Evolutionary conservation across 1,140 invertebrate species (phyloP), one percentile per base, ranked within the genome.

Genomic region (Riptortus pedestris): DNA sequence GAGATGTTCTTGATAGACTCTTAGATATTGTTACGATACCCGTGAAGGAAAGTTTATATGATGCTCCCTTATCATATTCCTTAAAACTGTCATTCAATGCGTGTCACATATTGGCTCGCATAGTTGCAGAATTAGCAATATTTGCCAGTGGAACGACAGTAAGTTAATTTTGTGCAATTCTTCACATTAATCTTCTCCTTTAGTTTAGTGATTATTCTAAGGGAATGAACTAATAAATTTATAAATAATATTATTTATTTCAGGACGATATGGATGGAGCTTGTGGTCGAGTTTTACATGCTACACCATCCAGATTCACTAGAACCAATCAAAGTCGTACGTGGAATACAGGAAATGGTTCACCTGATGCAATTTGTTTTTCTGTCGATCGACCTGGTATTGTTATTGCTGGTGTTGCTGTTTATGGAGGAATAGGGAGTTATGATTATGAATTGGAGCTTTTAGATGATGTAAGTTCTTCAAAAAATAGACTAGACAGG

Each of bases 331-430:
- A 88, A 70, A 87, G 85, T 38, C 82, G 90, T 43, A 90, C 90
- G 1, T 98, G 96, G 96, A 96, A 97, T 71, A 96, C 93, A 1
- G 93, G 93, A 2, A 95, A 93, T 75, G 95, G 94, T 31, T 93
- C 91, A 24, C 91, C 94, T 0, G 96, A 99, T 78, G 94, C 94
- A 3, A 93, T 99, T 70, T 91, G 91, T 68, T 96, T 98, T 71
- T 85, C 85, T 18, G 94, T 98, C 7, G 94, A 99, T 76, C 79
- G 86, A 33, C 77, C 87, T 0, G 95, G 93, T 1, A 87, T 98
- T 59, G 83, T 88, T 28, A 84, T 99, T 33, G 86, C 88, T 38
- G 95, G 96, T 1, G 86, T 88, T 55, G 86, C 85, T 66, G 84
- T 98, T 47, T 98, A 93, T 75, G 90, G 90, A 12, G 93, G 93